Conservation (phyloP, 35 echinoderm and acorn worm species). For the Nesometra sesokonis region DNA sequence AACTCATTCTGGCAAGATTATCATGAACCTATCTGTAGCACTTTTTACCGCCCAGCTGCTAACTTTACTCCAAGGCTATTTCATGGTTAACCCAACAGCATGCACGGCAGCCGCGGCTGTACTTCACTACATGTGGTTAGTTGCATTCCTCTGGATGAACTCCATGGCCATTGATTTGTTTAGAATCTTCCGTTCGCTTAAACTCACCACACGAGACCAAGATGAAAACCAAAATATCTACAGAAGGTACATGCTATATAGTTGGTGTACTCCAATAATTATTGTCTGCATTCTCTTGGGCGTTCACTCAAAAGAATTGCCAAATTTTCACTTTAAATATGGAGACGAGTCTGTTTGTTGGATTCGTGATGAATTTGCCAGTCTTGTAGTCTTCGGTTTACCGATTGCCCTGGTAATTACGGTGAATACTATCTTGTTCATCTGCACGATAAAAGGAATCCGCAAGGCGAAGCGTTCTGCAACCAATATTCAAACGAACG, state of each 20-base stretch:
- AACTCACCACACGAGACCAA: neutral
- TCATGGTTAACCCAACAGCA: too few relatives aligned
- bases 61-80: neutral
- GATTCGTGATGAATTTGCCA: neutral
- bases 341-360: neutral
- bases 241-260: slow-evolving; percentile 1
- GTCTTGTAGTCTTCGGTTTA: neutral
- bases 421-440: neutral
- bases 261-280: neutral
- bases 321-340: neutral
- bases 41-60: neutral
- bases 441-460: neutral
- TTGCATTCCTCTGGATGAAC: slow-evolving; percentile 13
- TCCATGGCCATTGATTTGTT: slow-evolving; percentile 1
- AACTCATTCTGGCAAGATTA: neutral
- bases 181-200: neutral
- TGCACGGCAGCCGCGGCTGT: neutral
- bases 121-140: neutral
- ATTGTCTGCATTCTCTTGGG: neutral
- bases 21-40: neutral
- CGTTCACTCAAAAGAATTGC: neutral
- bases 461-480: neutral
- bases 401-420: neutral
- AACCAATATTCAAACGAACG: neutral
- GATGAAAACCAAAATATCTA: neutral